Evolutionary conservation across 2,888 invertebrate species (phyloP).

Genomic region (Sturmia bella): DNA sequence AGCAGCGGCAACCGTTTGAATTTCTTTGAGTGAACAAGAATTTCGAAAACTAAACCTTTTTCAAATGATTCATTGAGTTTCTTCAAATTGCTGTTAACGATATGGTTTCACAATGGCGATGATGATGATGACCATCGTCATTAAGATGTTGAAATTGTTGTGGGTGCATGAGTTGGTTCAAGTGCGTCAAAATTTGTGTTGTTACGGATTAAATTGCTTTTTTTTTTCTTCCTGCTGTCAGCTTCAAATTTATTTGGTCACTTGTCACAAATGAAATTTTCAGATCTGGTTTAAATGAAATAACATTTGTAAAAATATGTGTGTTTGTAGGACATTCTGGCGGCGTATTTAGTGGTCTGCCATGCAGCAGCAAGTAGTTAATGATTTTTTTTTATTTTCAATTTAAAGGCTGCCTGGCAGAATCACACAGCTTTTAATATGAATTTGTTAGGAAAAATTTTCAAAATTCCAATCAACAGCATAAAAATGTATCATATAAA

Average conservation of each 20-base stretch:
- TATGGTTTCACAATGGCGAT: neutral
- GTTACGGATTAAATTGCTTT: slow-evolving; percentile 30
- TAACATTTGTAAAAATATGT: neutral
- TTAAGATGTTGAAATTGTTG: slow-evolving; percentile 18
- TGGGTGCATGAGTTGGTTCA: slow-evolving; percentile 24
- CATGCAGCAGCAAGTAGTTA: neutral
- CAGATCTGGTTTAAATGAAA: slow-evolving; percentile 28
- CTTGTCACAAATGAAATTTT: slow-evolving; percentile 22
- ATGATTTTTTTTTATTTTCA: too few species aligned
- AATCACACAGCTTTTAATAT: too few species aligned
- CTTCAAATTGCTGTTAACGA: slow-evolving; percentile 21
- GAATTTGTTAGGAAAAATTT: too few species aligned
- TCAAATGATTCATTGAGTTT: slow-evolving; percentile 57
- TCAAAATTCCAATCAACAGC: too few species aligned
- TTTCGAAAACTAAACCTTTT: slow-evolving; percentile 3
- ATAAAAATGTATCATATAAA: too few species aligned
- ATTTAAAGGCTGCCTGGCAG: too few species aligned
- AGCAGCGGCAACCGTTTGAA: slow-evolving; percentile 39
- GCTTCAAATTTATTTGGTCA: slow-evolving; percentile 12
- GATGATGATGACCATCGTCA: neutral
- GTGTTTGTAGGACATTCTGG: too few species aligned
- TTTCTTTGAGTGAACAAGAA: neutral
- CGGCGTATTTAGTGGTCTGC: neutral
- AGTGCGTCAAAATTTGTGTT: slow-evolving; percentile 1
- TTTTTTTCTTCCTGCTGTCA: neutral